Evolutionary conservation across 2,113 vertebrate species (phyloP), one percentile per base, ranked within the genome.

Genomic region (Aleadryas rufinucha): DNA sequence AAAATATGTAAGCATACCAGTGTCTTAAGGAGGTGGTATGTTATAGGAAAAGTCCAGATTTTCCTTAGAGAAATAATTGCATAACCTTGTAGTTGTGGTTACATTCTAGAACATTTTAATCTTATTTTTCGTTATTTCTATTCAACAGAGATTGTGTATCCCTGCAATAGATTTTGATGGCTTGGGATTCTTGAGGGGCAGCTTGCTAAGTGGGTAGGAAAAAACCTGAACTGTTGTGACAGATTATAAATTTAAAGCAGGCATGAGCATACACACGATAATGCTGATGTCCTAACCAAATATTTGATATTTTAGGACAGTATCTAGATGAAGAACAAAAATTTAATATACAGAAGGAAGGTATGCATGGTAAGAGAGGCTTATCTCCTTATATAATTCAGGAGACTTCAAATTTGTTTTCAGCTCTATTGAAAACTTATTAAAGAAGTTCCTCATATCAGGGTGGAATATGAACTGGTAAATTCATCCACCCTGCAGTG

Each of bases 191-290:
- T 35, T 88, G n/a, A 77, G 37, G 41, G 20, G 12, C 17, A 45
- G 33, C 50, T 84, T 87, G 33, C 16, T 68, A 69, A 59, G 14
- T 2, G 7, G 9, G 61, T 41, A 39, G 65, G 56, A 87, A 78
- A 75, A 70, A 26, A 1, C 1, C 8, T 53, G 47, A 84, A 64
- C 31, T 72, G 11, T 54, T 83, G 12, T 23, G 39, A 42, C 3
- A 45, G 21, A 57, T 47, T 47, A n/a, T 45, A 47, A 81, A 85
- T 52, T 70, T 84, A 66, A 92, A 88, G n/a, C 12, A 69, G 16
- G 6, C 26, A 9, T 70, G 30, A 52, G 3, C 22, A 61, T 60
- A 85, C 80, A 68, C 28, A 56, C 0, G 0, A 12, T 77, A 74
- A 54, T 81, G 54, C 42, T 86, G 59, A 31, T 86, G 26, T 42